Percentiles rank a stretch among this genome's conserved stretches.
These are phyloP conservation scores for Drosophila macrospina DNA, from an alignment of 2,888 invertebrate genomes.

Conservation along the genomic window DNA sequence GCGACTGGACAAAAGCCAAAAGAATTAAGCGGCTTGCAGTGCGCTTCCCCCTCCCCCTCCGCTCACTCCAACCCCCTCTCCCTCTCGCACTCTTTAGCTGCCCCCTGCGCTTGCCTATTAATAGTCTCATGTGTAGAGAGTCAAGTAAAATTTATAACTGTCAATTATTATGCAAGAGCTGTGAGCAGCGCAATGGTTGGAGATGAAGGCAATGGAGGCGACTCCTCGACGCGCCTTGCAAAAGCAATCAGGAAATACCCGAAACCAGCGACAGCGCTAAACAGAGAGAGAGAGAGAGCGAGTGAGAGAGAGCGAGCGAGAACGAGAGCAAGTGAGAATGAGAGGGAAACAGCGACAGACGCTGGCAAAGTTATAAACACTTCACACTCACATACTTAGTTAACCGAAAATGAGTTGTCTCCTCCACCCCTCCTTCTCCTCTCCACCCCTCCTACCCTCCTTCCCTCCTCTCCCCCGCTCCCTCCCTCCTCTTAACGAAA, in stretches of 20 bases:
- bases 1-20: conserved; percentile 61
- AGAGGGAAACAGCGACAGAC: neutral
- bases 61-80: neutral
- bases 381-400: conserved; percentile 38
- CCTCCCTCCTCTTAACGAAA: neutral
- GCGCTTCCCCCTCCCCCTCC: neutral
- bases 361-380: conserved; percentile 48
- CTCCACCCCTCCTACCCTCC: conserved; percentile 1
- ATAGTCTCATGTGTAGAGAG: conserved; percentile 41
- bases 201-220: conserved; percentile 16
- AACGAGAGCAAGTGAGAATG: too few species aligned
- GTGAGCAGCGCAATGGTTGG: conserved; percentile 48
- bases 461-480: neutral
- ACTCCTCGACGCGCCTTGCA: conserved; percentile 46
- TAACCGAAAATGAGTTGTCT: conserved; percentile 37
- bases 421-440: neutral
- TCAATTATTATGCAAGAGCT: conserved; percentile 80
- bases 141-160: conserved; percentile 77
- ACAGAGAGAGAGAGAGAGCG: neutral
- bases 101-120: neutral
- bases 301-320: neutral
- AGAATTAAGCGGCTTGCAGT: conserved; percentile 57
- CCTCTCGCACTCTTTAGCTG: neutral
- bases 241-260: conserved; percentile 77
- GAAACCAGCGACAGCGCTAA: conserved; percentile 25